A percentile compares a stretch with the other conserved stretches of the same genome.
Evolutionary conservation across 53 echinoderm and acorn worm species (phyloP).

Genomic region (Echinarachnius parma): DNA sequence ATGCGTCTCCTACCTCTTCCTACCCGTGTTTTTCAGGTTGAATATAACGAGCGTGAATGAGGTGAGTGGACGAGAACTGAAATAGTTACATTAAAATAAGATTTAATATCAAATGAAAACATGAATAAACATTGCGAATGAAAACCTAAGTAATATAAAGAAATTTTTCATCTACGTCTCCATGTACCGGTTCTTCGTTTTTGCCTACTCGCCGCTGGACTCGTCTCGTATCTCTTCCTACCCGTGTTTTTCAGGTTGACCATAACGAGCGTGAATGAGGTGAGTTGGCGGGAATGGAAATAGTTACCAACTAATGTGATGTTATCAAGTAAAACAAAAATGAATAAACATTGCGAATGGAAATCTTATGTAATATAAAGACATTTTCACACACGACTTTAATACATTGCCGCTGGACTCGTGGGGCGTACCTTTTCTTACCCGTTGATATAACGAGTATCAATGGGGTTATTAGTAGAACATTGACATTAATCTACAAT

Average conservation of each 20-base stretch:
- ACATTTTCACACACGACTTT: constrained; percentile 40
- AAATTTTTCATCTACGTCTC: constrained; percentile 58
- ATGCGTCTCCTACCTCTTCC: constrained; percentile 26
- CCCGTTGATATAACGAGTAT: constrained; percentile 66
- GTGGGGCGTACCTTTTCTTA: constrained; percentile 36
- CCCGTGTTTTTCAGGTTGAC: constrained; percentile 55
- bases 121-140: too few species aligned
- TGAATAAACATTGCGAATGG: too few species aligned
- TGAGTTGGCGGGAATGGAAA: too few species aligned
- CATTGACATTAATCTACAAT: too few species aligned
- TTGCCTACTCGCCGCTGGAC: constrained; percentile 52
- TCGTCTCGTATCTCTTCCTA: constrained; percentile 40
- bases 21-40: constrained; percentile 58
- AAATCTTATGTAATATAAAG: too few species aligned
- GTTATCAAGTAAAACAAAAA: too few species aligned
- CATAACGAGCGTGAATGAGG: constrained; percentile 68
- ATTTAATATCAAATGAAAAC: too few species aligned
- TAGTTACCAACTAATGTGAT: too few species aligned
- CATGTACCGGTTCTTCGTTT: constrained; percentile 62
- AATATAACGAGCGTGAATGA: constrained; percentile 63
- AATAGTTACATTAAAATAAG: too few species aligned
- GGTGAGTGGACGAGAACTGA: too few species aligned
- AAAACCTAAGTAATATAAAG: too few species aligned
- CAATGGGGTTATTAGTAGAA: constrained; percentile 71
- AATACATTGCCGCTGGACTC: constrained; percentile 47